A percentile compares a stretch with the other conserved stretches of the same genome.
Evolutionary conservation across 1,140 invertebrate species (phyloP).

Genomic region (Periplaneta americana): DNA sequence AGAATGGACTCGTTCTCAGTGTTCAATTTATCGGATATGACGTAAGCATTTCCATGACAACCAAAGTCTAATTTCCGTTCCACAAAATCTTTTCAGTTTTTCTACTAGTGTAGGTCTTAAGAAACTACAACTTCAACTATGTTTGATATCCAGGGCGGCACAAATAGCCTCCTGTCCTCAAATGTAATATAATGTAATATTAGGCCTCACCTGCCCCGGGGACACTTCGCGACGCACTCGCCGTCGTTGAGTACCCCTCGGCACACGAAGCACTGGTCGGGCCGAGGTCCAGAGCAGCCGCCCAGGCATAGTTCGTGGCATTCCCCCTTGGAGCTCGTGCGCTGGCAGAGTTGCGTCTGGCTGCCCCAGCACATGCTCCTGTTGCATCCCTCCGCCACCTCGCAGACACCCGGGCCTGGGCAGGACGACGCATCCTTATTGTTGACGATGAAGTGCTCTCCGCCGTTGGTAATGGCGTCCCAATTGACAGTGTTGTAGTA

Average conservation of each 20-base stretch:
- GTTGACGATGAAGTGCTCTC: neutral
- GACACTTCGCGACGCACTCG: neutral
- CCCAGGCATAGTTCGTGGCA: neutral
- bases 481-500: neutral
- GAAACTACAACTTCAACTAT: too few species aligned
- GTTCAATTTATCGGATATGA: too few species aligned
- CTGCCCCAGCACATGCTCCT: neutral
- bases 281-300: neutral
- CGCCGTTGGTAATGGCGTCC: neutral
- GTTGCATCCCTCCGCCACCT: neutral
- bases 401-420: neutral
- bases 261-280: neutral
- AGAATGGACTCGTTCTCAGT: too few species aligned
- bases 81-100: too few species aligned
- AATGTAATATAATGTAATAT: too few species aligned
- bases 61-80: too few species aligned
- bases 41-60: too few species aligned
- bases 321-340: neutral
- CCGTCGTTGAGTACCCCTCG: neutral
- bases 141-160: too few species aligned
- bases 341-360: neutral
- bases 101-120: too few species aligned
- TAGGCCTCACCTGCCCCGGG: neutral
- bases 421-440: neutral
- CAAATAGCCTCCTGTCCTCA: too few species aligned